Base-by-base conservation (phyloP, 2,113 vertebrate species). In the Colinus virginianus region DNA sequence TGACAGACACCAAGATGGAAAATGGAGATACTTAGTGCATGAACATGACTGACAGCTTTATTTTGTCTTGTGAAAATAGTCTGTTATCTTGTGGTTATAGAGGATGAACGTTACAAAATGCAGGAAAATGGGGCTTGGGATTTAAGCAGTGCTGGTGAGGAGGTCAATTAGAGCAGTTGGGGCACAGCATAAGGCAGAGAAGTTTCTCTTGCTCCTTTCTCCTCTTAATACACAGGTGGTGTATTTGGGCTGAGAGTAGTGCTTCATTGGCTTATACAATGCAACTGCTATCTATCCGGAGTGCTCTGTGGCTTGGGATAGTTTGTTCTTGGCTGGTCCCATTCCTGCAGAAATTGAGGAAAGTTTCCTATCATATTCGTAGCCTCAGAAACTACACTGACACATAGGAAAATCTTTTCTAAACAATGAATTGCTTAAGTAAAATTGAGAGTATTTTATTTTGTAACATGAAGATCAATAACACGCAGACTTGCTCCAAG, bases 21-120 rank as follows among this genome's bases (percentile, higher is more conserved):
- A 28, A 59, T 1, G 28, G 48, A 66, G 61, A 34, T 59, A 68
- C 40, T 77, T 2, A 49, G 6, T 30, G 42, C 0, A 0, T 2
- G 38, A 20, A 66, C 36, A 43, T 53, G 49, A 72, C 10, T 40
- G 78, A 56, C 30, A 72, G 40, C 5, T 66, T 4, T 5, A 49
- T 26, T 67, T 21, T 59, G n/a, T 77, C 76, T 48, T 30, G 25
- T 1, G 2, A 74, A 9, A 4, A 2, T 34, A 15, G 63, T 70
- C 56, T 80, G 42, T 46, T 71, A 53, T 28, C 11, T 34, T 25
- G 18, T 34, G 26, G 63, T 75, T 34, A 55, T 2, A 36, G 30
- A 56, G 34, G 32, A 45, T 20, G 38, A 79, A 34, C 1, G 2
- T 59, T 45, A 17, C 11, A 70, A 46, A 43, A 30, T 2, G 2